phyloP scores from a whole-genome alignment of 2,797 vertebrate species.

The Falco novaeseelandiae region DNA sequence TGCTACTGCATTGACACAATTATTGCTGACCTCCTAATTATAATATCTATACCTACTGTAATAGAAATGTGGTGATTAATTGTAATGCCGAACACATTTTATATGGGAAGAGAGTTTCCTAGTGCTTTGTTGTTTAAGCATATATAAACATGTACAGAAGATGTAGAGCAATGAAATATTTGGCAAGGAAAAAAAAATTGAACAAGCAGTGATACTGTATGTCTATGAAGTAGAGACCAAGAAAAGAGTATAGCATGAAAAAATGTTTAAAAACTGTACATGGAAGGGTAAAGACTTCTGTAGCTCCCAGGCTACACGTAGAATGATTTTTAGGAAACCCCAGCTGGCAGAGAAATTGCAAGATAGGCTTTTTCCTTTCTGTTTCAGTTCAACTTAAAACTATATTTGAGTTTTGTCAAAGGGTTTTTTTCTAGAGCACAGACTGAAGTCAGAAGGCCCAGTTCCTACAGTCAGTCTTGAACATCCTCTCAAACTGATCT shows the following conservation, averaged over 20 bases:
- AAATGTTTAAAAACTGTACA: background rate
- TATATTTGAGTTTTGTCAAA: background rate
- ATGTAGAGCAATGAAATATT: background rate
- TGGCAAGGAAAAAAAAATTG: background rate
- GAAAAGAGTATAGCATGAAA: background rate
- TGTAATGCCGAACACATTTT: background rate
- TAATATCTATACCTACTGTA: background rate
- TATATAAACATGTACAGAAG: background rate
- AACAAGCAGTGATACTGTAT: background rate
- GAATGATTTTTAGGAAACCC: background rate
- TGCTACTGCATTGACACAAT: background rate
- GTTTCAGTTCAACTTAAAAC: background rate
- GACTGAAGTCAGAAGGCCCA: background rate
- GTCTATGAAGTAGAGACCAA: background rate
- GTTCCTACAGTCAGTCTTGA: background rate
- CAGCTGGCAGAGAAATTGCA: background rate
- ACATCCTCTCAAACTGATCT: background rate
- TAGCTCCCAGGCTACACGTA: background rate
- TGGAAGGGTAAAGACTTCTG: background rate
- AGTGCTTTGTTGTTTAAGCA: background rate
- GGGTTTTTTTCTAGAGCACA: background rate
- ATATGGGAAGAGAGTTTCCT: background rate
- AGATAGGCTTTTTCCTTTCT: background rate
- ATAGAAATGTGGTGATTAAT: background rate
- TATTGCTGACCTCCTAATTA: background rate